Conservation (phyloP, 2,113 vertebrate genomes). For the Oriolus oriolus region DNA sequence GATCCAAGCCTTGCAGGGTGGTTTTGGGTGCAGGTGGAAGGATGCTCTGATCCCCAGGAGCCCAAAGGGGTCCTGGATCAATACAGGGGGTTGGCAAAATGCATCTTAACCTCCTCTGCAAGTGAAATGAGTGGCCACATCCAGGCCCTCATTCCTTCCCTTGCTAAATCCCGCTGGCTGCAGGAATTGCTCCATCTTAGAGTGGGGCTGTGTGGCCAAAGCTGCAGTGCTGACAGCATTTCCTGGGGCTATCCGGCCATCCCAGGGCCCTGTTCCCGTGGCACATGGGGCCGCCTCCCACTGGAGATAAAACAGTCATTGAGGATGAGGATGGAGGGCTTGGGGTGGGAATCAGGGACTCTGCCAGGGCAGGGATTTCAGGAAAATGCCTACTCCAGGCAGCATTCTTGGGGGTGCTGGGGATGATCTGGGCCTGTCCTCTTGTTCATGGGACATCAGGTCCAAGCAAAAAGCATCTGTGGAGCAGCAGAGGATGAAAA, state of each 20-base stretch:
- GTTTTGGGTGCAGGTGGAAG: not conserved
- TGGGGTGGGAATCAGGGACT: not conserved
- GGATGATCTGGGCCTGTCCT: not conserved
- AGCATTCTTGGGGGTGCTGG: not conserved
- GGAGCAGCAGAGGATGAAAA: not conserved
- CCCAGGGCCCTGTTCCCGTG: not conserved
- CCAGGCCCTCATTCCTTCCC: not conserved
- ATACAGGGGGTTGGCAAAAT: not conserved
- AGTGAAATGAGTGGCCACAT: fast-evolving
- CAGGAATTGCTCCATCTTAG: not conserved
- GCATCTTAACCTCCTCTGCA: not conserved
- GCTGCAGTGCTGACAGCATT: fast-evolving
- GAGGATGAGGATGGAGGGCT: not conserved
- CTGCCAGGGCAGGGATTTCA: not conserved
- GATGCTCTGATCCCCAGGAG: not conserved
- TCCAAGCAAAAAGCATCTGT: not conserved
- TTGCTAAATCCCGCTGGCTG: fast-evolving
- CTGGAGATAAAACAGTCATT: not conserved
- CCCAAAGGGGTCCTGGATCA: not conserved
- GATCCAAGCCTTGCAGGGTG: not conserved
- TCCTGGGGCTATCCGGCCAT: fast-evolving
- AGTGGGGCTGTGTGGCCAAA: fast-evolving
- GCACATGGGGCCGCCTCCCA: not conserved
- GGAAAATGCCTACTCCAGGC: not conserved
- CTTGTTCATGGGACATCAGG: not conserved